These are phyloP conservation scores for Hemaris fuciformis DNA, from an alignment of 2,888 invertebrate species.

Conservation along the genomic window DNA sequence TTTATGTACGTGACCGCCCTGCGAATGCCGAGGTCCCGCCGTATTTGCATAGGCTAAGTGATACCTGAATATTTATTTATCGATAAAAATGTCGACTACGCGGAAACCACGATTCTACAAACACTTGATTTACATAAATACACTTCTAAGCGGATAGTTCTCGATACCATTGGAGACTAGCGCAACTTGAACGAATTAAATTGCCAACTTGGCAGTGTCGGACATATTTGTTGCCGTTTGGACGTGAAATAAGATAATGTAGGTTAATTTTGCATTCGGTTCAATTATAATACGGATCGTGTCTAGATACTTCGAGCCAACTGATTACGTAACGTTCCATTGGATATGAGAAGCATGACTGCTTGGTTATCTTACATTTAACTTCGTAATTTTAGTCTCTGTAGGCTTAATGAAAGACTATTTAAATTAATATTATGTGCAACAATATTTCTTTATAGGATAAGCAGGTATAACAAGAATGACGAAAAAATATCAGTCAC, in stretches of 20 bases:
- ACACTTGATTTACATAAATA: constrained; percentile 54
- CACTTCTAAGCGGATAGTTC: constrained; percentile 27
- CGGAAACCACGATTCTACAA: constrained; percentile 47
- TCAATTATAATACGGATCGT: neutral
- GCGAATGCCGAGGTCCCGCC: constrained; percentile 34
- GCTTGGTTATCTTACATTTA: neutral
- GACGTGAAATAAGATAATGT: neutral
- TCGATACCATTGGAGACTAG: neutral
- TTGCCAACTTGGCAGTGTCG: neutral
- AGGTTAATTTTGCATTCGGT: constrained; percentile 1
- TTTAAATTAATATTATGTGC: neutral
- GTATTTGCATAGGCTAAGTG: constrained; percentile 67
- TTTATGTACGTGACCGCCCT: constrained; percentile 29
- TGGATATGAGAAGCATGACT: neutral
- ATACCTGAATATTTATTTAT: constrained; percentile 64
- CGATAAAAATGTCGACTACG: constrained; percentile 55
- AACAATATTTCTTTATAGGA: neutral
- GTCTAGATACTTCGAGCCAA: neutral
- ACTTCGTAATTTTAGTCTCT: neutral
- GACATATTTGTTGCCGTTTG: neutral
- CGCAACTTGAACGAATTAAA: neutral
- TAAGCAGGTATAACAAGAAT: neutral
- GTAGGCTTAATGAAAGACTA: neutral
- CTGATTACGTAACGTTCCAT: neutral
- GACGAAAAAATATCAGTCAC: neutral